Conservation (phyloP, 2,113 vertebrate genomes). For the Myotis davidii region DNA sequence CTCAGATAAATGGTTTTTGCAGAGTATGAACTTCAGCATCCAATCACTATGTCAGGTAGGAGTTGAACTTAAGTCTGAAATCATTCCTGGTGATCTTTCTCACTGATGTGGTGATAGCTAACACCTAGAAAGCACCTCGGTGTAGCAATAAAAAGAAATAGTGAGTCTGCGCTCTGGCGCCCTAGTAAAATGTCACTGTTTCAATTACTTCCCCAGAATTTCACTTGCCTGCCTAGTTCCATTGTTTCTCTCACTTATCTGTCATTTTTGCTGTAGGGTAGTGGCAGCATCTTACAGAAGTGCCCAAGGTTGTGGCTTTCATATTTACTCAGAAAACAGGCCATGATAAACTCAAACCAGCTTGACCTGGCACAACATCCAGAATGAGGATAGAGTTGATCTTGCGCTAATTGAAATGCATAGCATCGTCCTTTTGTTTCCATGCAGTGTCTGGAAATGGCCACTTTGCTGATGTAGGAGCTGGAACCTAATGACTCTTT, state of each 20-base stretch:
- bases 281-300: background rate
- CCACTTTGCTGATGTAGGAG: background rate
- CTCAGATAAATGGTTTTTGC: background rate
- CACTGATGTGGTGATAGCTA: background rate
- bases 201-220: conserved; percentile 80
- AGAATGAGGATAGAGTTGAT: background rate
- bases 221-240: conserved; percentile 79
- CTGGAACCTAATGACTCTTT: conserved; percentile 2
- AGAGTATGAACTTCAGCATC: background rate
- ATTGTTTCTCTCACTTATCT: conserved; percentile 75
- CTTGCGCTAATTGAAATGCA: background rate
- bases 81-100: background rate
- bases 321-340: background rate
- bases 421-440: background rate
- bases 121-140: background rate
- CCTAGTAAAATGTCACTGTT: conserved; percentile 79
- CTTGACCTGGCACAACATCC: background rate
- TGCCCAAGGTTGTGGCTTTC: background rate
- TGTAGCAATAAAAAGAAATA: conserved; percentile 81
- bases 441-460: background rate
- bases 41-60: background rate
- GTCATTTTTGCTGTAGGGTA: conserved; percentile 26
- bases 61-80: background rate
- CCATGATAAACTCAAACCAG: background rate
- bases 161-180: conserved; percentile 71